phyloP scores from a whole-genome alignment of 2,888 invertebrate genomes.

The Lobophora halterata region DNA sequence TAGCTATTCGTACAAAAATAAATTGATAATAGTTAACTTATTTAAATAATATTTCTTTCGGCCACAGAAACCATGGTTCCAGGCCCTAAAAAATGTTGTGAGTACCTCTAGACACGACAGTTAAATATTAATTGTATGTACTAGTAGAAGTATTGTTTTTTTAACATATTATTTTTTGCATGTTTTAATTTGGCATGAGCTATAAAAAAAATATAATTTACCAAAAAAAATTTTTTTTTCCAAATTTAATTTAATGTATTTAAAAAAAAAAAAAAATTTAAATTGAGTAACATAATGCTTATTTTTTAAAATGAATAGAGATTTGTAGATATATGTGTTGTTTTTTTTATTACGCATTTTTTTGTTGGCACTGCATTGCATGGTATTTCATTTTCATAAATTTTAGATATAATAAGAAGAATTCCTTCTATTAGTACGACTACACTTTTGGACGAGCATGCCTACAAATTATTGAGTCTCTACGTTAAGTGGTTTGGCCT shows the following conservation, averaged over 20 bases:
- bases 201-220: too few species aligned
- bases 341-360: slow-evolving; percentile 46
- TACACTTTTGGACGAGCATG: too few species aligned
- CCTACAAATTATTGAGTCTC: too few species aligned
- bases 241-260: too few species aligned
- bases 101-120: slow-evolving; percentile 47
- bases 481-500: too few species aligned
- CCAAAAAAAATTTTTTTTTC: too few species aligned
- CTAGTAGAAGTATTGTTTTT: not conserved
- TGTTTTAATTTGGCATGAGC: slow-evolving; percentile 1
- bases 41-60: slow-evolving; percentile 24
- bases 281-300: too few species aligned
- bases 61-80: slow-evolving; percentile 75
- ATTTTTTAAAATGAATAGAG: too few species aligned
- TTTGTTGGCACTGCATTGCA: slow-evolving; percentile 58
- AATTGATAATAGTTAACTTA: not conserved
- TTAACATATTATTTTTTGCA: not conserved
- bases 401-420: too few species aligned
- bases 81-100: slow-evolving; percentile 75
- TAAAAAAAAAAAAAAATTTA: too few species aligned
- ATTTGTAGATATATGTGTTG: slow-evolving; percentile 21
- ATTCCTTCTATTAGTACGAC: too few species aligned
- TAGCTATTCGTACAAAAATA: too few species aligned
- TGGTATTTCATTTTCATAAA: slow-evolving; percentile 39
- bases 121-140: slow-evolving; percentile 4